Evolutionary conservation across 2,113 vertebrate species (phyloP), one percentile per base, ranked within the genome.

Genomic region (Cyprinodon tularosa): DNA sequence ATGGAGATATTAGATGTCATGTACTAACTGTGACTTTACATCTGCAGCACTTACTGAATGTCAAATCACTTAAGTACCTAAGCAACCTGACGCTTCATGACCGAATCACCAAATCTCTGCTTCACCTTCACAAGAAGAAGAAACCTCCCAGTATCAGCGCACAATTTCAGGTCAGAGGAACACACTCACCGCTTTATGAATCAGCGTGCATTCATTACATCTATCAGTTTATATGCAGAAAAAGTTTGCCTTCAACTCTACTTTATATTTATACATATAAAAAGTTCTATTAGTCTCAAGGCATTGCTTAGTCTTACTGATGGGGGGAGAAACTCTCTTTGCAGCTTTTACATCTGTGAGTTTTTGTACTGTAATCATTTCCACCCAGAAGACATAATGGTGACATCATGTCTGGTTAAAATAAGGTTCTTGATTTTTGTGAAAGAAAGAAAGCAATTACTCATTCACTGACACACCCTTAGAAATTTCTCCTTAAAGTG

Each of bases 101-200:
- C 91, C 97, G 97, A 71, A 99, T 98, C 77, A 99, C 98, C 75
- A 99, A 99, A 86, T 99, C 98, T 15, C 95, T 99, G 73, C 95
- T 99, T 47, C 98, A 99, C 86, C 95, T 99, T 67, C 97, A 99
- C 85, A 99, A 99, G 95, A 99, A 99, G 93, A 99, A 99, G 91
- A 99, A 99, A 70, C 97, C 98, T 0, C 98, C 97, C 68, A 99
- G 98, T 76, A 99, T 99, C 91, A 99, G 98, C 0, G 98, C 98
- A 37, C 98, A 99, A 90, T 99, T 99, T 88, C 97, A 99, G 98
- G 98, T 99, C 80, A 82, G 83, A 38, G 36, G 44, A 42, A 62
- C 59, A 59, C 59, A 7, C 72, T 73, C 62, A 22, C 2, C 57
- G 60, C 48, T 74, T 72, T 66, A 11, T 50, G 68, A n/a, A 37